These are phyloP conservation scores for Oryctes rhinoceros DNA, from an alignment of 1,140 invertebrate genomes.

Conservation along the genomic window DNA sequence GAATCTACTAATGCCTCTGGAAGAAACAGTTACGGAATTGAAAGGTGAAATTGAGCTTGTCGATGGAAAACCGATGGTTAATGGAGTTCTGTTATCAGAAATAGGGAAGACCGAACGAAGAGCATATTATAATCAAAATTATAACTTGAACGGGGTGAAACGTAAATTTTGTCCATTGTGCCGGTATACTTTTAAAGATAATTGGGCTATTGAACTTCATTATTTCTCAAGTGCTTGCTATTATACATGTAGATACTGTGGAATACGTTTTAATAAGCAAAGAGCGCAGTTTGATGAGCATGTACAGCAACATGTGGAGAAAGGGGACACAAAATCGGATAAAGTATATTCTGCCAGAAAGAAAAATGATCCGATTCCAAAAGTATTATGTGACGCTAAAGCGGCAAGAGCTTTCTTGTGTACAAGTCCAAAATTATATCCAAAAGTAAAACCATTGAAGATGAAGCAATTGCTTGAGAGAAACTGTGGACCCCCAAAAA, in stretches of 20 bases:
- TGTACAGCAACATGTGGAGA: conserved; percentile 52
- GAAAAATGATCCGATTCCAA: conserved; percentile 52
- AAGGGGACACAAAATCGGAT: conserved; percentile 51
- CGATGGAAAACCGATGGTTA: conserved; percentile 47
- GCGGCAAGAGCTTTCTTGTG: conserved; percentile 19
- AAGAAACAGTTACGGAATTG: conserved; percentile 40
- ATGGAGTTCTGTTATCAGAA: conserved; percentile 49
- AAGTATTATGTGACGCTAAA: conserved; percentile 42
- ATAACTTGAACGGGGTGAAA: conserved; percentile 53
- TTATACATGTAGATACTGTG: conserved; percentile 58
- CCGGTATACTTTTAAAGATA: conserved; percentile 60
- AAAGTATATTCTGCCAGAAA: conserved; percentile 57
- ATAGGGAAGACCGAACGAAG: conserved; percentile 56
- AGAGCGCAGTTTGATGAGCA: conserved; percentile 55
- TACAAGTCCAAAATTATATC: conserved; percentile 2
- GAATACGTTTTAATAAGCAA: conserved; percentile 59
- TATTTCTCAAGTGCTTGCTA: conserved; percentile 57
- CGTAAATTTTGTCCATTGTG: conserved; percentile 58
- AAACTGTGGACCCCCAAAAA: conserved; percentile 42
- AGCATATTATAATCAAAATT: conserved; percentile 36
- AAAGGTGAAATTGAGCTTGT: conserved; percentile 45
- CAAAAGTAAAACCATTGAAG: conserved; percentile 46
- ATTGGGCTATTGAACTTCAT: conserved; percentile 60
- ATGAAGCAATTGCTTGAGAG: conserved; percentile 45
- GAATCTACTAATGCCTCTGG: conserved; percentile 51